Base-by-base conservation (phyloP, 2,797 vertebrate species). In the Poeciliopsis infans region DNA sequence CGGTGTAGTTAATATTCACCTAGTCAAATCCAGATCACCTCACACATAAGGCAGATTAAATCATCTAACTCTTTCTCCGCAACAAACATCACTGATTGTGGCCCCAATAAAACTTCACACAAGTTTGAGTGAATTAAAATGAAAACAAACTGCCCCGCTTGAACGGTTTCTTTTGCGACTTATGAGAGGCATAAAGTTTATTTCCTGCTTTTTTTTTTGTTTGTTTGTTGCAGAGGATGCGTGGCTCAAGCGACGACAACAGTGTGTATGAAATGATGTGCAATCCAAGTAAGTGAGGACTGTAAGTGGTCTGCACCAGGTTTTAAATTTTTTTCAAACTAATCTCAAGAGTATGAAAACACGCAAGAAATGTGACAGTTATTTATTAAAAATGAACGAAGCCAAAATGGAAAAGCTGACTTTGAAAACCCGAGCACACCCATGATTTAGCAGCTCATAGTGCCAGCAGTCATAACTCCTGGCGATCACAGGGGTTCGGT, bases 261-360 rank as follows among this genome's bases (percentile, higher is more conserved):
- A 83, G 87, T 3, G 90, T 95, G 77, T 94, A 95, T 5, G 93
- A 95, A 85, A 80, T 90, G 79, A 96, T 95, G 95, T 49, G 85
- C 84, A 78, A 90, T 13, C 69, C 94, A 88, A 93, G 94, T 95
- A 91, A 93, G 92, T 90, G 79, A 78, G 33, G 31, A 18, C 31
- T 33, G 5, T 16, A 81, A 76, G 3, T 66, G 33, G 36, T 41
- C 7, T 39, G 33, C 15, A 66, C 64, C 7, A 66, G 36, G 8
- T 66, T 66, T 6, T 66, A 39, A n/a, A 5, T 36, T 36, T 4
- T 20, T 36, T 23, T 23, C 3, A 66, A 13, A n/a, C 11, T 43
- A 69, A 69, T 11, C 66, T 69, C 11, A n/a, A 25, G 20, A 41
- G 64, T 68, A 25, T 25, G 31, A 25, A 69, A 69, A 23, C 66